These are phyloP conservation scores for Sphinx pinastri DNA, from an alignment of 2,888 invertebrate genomes.

Conservation along the genomic window DNA sequence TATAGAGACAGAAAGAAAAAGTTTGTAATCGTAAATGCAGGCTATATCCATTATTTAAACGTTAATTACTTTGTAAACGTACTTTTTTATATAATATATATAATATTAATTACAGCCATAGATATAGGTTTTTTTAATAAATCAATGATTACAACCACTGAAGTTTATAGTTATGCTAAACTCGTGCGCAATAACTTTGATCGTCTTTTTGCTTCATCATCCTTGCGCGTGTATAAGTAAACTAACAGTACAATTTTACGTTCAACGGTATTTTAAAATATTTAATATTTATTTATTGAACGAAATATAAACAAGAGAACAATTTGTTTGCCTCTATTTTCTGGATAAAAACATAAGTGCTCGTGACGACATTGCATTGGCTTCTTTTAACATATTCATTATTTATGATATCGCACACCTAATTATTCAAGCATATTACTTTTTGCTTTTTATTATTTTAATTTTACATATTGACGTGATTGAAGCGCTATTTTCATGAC, in stretches of 20 bases:
- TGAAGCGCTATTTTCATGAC: too few relatives aligned
- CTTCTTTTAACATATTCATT: not conserved
- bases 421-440: too few relatives aligned
- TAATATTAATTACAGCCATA: too few relatives aligned
- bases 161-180: not conserved
- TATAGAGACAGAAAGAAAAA: not conserved
- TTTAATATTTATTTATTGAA: not conserved
- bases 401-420: not conserved
- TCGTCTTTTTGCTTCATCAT: not conserved
- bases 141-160: too few relatives aligned
- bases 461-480: too few relatives aligned
- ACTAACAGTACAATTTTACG: not conserved
- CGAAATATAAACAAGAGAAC: not conserved
- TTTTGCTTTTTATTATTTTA: too few relatives aligned
- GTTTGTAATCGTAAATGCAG: not conserved
- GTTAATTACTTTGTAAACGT: slow-evolving; percentile 23
- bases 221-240: not conserved
- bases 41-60: slow-evolving; percentile 24
- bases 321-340: not conserved
- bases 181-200: slow-evolving; percentile 29
- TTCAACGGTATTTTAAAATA: slow-evolving; percentile 2
- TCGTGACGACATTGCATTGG: not conserved
- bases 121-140: too few relatives aligned
- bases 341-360: too few relatives aligned
- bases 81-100: too few relatives aligned